Evolutionary conservation across 2,888 invertebrate species (phyloP).

Genomic region (Apamea anceps): DNA sequence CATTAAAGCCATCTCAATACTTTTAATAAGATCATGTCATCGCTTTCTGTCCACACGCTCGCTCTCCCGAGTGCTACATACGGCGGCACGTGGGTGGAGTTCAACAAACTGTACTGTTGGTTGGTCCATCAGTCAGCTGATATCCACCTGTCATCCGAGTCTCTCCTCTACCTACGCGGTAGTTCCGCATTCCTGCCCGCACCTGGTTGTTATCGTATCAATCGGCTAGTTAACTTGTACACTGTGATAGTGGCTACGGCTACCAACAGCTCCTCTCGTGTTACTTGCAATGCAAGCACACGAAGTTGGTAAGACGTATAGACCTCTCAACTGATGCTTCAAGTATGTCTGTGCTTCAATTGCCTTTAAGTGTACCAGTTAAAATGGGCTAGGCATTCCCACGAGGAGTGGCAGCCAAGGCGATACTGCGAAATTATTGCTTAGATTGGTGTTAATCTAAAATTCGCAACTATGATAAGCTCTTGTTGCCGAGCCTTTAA

Average conservation of each 20-base stretch:
- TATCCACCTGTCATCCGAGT: conserved; percentile 23
- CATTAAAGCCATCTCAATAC: background rate
- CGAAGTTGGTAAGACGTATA: background rate
- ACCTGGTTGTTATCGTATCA: background rate
- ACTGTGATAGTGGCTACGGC: background rate
- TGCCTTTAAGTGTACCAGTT: background rate
- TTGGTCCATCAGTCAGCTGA: conserved; percentile 29
- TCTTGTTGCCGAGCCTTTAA: background rate
- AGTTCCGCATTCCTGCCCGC: conserved; percentile 37
- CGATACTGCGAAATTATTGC: background rate
- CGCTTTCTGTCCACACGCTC: background rate
- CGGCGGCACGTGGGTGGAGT: conserved; percentile 37
- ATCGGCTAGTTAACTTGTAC: background rate
- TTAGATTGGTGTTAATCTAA: background rate
- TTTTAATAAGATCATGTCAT: background rate
- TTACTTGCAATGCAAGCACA: too few relatives aligned
- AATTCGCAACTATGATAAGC: background rate
- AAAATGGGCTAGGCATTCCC: background rate
- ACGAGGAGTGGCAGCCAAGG: background rate
- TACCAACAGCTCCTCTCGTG: background rate
- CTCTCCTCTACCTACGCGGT: background rate
- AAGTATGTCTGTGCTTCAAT: background rate
- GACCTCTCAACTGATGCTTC: background rate
- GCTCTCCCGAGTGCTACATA: background rate
- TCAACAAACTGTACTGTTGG: conserved; percentile 38